Conservation (phyloP, 2,113 vertebrate species). For the Columbina picui region DNA sequence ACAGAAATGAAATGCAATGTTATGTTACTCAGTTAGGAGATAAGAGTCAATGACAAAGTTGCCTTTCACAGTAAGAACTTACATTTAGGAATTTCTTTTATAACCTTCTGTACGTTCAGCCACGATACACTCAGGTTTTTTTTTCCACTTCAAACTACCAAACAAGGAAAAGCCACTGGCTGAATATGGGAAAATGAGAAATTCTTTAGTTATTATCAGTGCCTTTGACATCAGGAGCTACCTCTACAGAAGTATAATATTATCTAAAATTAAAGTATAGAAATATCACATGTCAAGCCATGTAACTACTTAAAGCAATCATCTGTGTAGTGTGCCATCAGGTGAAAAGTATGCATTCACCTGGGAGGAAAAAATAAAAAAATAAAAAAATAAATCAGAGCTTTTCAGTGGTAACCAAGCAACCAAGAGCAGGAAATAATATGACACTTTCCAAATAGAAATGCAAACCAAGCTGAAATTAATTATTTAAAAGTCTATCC, state of each 20-base stretch:
- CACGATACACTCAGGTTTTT: neutral
- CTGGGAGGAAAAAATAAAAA: neutral
- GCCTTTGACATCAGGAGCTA: neutral
- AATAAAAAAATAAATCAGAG: neutral
- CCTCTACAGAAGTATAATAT: neutral
- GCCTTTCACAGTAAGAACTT: neutral
- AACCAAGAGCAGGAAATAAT: slow-evolving; percentile 52
- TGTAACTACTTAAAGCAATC: neutral
- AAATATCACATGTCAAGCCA: neutral
- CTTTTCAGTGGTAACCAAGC: slow-evolving; percentile 45
- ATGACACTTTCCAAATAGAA: slow-evolving; percentile 47
- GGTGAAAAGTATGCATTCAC: slow-evolving; percentile 19
- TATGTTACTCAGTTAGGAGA: neutral
- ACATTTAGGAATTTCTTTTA: neutral
- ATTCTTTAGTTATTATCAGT: neutral
- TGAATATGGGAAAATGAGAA: neutral
- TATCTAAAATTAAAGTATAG: neutral
- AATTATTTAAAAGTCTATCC: slow-evolving; percentile 62
- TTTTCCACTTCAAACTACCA: neutral
- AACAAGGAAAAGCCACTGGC: neutral
- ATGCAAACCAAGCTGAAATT: slow-evolving; percentile 46
- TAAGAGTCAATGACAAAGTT: neutral
- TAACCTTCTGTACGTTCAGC: accelerated
- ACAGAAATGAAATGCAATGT: neutral
- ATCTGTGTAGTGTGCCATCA: neutral